Evolutionary conservation across 2,113 vertebrate species (phyloP).

Genomic region (Oryzias celebensis): DNA sequence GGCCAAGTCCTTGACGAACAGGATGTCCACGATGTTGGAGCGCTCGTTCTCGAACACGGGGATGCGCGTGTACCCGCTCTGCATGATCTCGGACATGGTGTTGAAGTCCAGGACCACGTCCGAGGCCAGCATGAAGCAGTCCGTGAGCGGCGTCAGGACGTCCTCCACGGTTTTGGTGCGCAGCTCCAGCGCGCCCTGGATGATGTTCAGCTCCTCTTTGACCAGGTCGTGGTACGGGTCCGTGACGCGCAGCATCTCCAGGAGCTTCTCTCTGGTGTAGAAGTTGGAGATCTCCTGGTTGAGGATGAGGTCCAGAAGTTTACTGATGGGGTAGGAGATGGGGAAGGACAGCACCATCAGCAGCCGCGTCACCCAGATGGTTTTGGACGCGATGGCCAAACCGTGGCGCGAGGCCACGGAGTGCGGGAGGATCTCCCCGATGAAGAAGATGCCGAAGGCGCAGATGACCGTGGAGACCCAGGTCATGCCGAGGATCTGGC

Average conservation of each 20-base stretch:
- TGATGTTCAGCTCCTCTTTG: constrained; percentile 94
- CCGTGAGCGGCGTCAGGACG: constrained; percentile 88
- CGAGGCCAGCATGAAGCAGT: constrained; percentile 93
- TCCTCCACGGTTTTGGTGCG: constrained; percentile 94
- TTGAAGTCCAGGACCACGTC: constrained; percentile 90
- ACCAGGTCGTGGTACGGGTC: constrained; percentile 93
- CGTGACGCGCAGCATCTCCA: constrained; percentile 90
- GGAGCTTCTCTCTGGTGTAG: constrained; percentile 90
- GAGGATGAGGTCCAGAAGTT: constrained; percentile 89
- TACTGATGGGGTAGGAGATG: constrained; percentile 93
- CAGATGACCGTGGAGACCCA: constrained; percentile 88
- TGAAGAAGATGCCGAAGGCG: constrained; percentile 87
- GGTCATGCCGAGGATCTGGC: constrained; percentile 84
- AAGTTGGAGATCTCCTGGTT: constrained; percentile 94
- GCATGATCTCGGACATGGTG: constrained; percentile 91
- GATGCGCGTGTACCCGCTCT: constrained; percentile 94
- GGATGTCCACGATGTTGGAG: constrained; percentile 92
- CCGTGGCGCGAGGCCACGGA: constrained; percentile 93
- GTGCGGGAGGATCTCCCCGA: constrained; percentile 92
- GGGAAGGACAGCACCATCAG: constrained; percentile 93
- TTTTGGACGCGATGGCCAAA: constrained; percentile 90
- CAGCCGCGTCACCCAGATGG: constrained; percentile 89
- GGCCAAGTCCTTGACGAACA: constrained; percentile 96
- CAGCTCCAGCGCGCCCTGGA: constrained; percentile 93
- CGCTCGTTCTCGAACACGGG: constrained; percentile 89